These are phyloP conservation scores for Acanthochromis polyacanthus DNA, from an alignment of 2,113 vertebrate species.

Conservation along the genomic window DNA sequence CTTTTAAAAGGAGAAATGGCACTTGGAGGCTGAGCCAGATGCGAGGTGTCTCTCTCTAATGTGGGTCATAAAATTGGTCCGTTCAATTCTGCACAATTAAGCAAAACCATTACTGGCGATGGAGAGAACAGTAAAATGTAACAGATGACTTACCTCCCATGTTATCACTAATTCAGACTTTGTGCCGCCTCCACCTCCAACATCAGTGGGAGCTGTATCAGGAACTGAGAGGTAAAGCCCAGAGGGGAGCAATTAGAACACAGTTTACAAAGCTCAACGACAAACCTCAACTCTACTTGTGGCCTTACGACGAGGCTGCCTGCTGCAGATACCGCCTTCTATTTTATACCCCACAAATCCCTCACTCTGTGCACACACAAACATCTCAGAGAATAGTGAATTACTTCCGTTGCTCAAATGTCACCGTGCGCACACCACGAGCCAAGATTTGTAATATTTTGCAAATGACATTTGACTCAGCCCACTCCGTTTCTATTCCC, in stretches of 20 bases:
- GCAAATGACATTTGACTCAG: conserved; percentile 55
- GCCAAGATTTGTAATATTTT: conserved; percentile 54
- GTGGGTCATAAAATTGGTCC: conserved; percentile 78
- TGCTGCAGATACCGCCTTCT: conserved; percentile 37
- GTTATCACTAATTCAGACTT: conserved; percentile 97
- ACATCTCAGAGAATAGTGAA: conserved; percentile 34
- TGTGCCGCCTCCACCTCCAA: conserved; percentile 95
- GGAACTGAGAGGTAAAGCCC: conserved; percentile 87
- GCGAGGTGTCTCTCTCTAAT: conserved; percentile 57
- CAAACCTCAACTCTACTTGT: conserved; percentile 50
- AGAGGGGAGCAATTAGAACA: conserved; percentile 73
- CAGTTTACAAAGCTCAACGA: conserved; percentile 68
- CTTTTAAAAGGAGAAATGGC: conserved; percentile 70
- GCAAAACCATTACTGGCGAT: conserved; percentile 79
- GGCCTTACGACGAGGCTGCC: conserved; percentile 39
- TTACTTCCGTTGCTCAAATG: conserved; percentile 56
- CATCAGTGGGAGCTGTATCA: conserved; percentile 93
- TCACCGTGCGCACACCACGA: conserved; percentile 45
- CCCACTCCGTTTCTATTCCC: conserved; percentile 49
- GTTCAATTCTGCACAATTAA: conserved; percentile 87
- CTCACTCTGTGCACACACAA: conserved; percentile 42
- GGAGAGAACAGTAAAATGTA: conserved; percentile 79
- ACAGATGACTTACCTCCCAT: conserved; percentile 96
- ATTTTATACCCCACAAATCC: conserved; percentile 47
- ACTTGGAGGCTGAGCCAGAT: conserved; percentile 52